Evolutionary conservation across 2,113 vertebrate species (phyloP), one percentile per base, ranked within the genome.

Genomic region (Pteronura brasiliensis): DNA sequence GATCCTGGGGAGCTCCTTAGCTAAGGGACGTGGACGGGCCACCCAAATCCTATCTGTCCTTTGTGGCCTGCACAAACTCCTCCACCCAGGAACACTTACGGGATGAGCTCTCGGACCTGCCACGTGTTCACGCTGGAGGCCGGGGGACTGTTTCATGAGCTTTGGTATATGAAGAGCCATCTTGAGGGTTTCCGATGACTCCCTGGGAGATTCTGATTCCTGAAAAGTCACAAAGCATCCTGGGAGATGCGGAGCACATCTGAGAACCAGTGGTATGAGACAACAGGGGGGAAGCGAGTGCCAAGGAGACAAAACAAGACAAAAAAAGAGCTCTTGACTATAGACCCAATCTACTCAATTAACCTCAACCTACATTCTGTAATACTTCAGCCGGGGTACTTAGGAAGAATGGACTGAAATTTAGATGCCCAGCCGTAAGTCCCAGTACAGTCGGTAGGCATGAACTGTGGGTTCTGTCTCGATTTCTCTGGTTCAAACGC

Each of bases 71-170:
- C 2, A 1, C 4, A 25, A 36, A 11, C 59, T 17, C 14, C 36
- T 15, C 0, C 18, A 44, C 25, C 47, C 25, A 13, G 57, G n/a
- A 21, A 21, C 49, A 21, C 27, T 1, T 12, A 4, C 12, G 2
- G 17, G 44, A 21, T 8, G 3, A 25, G 17, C 21, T 1, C 1
- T 55, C 29, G 11, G 55, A 9, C 10, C 36, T n/a, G 55, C 39
- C 1, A 6, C 1, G 0, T 0, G 34, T 25, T 6, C 0, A 3
- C 0, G 18, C 6, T 1, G 17, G 29, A 4, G 17, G 65, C 18
- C 8, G 21, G 34, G 2, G 10, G 3, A 0, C 1, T 2, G 13
- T 21, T 6, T 34, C 69, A 57, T 25, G 4, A 74, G 44, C 39
- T 72, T 14, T 4, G 2, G 47, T 31, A 21, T 25, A 1, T 3